A percentile compares a stretch with the other conserved stretches of the same genome.
Conservation (phyloP, 2,888 invertebrate genomes). For the Drosophila mulleri region DNA sequence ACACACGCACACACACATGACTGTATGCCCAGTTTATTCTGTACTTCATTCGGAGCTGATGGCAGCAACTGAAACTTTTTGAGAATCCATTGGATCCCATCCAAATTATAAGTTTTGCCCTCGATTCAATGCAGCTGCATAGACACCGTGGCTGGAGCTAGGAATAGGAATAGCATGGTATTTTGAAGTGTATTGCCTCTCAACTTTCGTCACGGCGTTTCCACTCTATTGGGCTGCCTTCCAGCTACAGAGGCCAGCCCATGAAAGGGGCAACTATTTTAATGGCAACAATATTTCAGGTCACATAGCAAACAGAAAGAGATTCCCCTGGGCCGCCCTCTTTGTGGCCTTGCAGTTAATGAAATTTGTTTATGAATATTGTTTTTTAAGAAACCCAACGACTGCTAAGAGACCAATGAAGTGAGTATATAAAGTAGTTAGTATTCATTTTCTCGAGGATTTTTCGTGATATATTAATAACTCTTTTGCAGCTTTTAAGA, state of each 20-base stretch:
- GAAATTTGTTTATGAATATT: slow-evolving; percentile 80
- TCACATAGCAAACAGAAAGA: slow-evolving; percentile 22
- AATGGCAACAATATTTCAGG: slow-evolving; percentile 72
- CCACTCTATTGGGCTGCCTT: slow-evolving; percentile 29
- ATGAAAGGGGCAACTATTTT: slow-evolving; percentile 62
- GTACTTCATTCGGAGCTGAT: slow-evolving; percentile 33
- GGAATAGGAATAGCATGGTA: slow-evolving; percentile 25
- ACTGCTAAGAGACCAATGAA: slow-evolving; percentile 6
- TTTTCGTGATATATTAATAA: not conserved
- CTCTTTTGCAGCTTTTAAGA: not conserved
- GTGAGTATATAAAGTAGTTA: not conserved
- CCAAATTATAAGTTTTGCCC: slow-evolving; percentile 77
- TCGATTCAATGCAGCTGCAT: slow-evolving; percentile 66
- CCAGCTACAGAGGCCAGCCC: slow-evolving; percentile 8
- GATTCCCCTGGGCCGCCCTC: slow-evolving; percentile 5
- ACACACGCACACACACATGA: slow-evolving; percentile 18
- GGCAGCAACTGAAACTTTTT: slow-evolving; percentile 41
- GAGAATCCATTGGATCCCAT: slow-evolving; percentile 73
- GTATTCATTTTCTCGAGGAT: not conserved
- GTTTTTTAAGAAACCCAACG: slow-evolving; percentile 71
- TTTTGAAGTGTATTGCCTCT: slow-evolving; percentile 52
- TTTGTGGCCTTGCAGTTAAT: slow-evolving; percentile 57
- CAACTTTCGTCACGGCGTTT: slow-evolving; percentile 40
- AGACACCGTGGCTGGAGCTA: slow-evolving; percentile 29
- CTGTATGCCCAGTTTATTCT: slow-evolving; percentile 48